Conservation (phyloP, 2,797 vertebrate species). For the Oophaga sylvatica region DNA sequence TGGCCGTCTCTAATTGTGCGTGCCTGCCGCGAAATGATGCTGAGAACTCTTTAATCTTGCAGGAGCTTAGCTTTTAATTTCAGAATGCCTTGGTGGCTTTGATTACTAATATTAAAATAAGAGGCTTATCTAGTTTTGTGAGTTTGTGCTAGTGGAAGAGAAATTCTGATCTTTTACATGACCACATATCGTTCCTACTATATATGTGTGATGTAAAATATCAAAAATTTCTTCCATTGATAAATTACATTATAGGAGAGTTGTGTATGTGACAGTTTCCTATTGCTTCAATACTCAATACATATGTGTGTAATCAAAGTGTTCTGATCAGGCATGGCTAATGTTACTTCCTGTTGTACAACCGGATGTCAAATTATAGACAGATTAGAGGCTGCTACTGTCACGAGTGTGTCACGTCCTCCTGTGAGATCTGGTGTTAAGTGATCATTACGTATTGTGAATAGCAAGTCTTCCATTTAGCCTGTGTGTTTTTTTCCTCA, state of each 20-base stretch:
- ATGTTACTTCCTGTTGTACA: too few species aligned
- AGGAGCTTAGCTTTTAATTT: conserved; percentile 67
- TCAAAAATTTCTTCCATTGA: background rate
- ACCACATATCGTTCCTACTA: conserved; percentile 61
- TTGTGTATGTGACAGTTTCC: background rate
- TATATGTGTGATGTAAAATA: conserved; percentile 59
- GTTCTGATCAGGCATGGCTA: too few species aligned
- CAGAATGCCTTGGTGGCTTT: conserved; percentile 67
- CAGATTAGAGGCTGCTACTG: too few species aligned
- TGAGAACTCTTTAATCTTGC: conserved; percentile 68
- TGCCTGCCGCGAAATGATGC: conserved; percentile 54
- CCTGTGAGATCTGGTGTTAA: too few species aligned
- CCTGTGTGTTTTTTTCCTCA: too few species aligned
- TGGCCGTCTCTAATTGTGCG: conserved; percentile 63
- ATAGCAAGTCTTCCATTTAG: too few species aligned
- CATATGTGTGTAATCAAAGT: background rate
- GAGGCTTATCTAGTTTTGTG: conserved; percentile 64
- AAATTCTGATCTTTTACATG: conserved; percentile 65
- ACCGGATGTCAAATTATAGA: too few species aligned
- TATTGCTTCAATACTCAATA: background rate
- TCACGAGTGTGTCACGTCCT: too few species aligned
- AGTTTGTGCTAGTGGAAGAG: conserved; percentile 61
- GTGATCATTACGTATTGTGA: too few species aligned
- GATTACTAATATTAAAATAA: conserved; percentile 67
- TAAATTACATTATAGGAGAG: background rate